phyloP scores from a whole-genome alignment of 2,888 invertebrate genomes.

The Lissocephala sabroskyi region DNA sequence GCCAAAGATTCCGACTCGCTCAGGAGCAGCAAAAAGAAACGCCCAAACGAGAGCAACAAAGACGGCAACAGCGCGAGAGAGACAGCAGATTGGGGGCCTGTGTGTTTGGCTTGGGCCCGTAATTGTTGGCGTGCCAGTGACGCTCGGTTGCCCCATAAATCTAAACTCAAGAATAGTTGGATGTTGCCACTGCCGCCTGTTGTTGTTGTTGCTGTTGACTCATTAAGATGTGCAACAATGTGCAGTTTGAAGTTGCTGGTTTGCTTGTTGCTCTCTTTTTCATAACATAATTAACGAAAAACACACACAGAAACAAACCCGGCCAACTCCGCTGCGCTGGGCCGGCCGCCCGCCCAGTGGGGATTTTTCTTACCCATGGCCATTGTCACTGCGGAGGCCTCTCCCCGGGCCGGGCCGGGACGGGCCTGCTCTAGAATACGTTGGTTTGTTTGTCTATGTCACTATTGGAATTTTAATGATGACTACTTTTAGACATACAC shows the following conservation, averaged over 20 bases:
- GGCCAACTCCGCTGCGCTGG: neutral
- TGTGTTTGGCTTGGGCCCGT: neutral
- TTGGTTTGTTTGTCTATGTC: constrained; percentile 32
- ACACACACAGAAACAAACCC: neutral
- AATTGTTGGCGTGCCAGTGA: neutral
- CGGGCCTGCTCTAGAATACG: neutral
- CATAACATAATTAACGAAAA: constrained; percentile 56
- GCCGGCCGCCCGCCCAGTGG: constrained; percentile 44
- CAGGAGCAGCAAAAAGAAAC: neutral
- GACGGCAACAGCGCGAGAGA: neutral
- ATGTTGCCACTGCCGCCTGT: neutral
- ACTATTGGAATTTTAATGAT: constrained; percentile 66
- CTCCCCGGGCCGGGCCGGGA: neutral
- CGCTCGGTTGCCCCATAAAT: neutral
- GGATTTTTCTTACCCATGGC: constrained; percentile 34
- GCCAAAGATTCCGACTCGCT: neutral
- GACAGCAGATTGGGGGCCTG: neutral
- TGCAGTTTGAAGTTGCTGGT: neutral
- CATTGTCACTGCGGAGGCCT: neutral
- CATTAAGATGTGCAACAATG: neutral
- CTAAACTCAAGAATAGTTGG: no score
- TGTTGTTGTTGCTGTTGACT: neutral
- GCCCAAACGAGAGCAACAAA: neutral
- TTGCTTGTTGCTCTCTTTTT: constrained; percentile 20
- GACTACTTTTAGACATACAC: constrained; percentile 66